These are phyloP conservation scores for Asobara japonica DNA, from an alignment of 1,140 invertebrate genomes.

Conservation along the genomic window DNA sequence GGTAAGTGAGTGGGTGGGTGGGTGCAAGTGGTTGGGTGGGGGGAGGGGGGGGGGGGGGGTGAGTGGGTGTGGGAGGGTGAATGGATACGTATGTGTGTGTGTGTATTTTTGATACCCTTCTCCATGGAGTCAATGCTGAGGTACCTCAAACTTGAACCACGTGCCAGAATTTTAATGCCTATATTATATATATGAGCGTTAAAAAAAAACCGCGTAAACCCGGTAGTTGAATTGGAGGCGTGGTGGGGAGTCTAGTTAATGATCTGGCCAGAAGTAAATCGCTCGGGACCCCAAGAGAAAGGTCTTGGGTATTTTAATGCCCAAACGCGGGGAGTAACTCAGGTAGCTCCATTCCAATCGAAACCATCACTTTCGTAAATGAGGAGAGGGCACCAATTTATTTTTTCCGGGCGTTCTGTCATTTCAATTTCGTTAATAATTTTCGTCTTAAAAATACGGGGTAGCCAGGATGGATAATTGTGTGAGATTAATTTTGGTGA, in stretches of 20 bases:
- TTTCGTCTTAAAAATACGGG: neutral
- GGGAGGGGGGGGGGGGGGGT: no score
- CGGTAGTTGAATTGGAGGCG: slow-evolving; percentile 22
- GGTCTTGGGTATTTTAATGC: slow-evolving; percentile 19
- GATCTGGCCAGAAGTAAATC: slow-evolving; percentile 32
- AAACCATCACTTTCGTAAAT: slow-evolving; percentile 21
- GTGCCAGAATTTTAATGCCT: neutral
- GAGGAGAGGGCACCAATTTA: neutral
- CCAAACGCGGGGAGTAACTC: slow-evolving; percentile 17
- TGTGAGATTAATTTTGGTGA: no score
- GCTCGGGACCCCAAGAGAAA: slow-evolving; percentile 20
- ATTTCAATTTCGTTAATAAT: neutral
- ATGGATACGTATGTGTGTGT: no score
- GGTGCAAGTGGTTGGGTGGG: no score
- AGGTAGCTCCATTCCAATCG: slow-evolving; percentile 18
- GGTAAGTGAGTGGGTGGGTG: no score
- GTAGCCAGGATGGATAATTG: no score
- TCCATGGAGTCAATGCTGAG: neutral
- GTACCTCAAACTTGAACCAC: no score
- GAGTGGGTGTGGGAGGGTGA: no score
- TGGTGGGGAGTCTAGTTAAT: slow-evolving; percentile 22
- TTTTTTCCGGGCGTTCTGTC: neutral
- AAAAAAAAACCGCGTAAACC: slow-evolving; percentile 20
- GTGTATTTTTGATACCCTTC: no score
- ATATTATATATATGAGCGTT: slow-evolving; percentile 20